Base-by-base conservation (phyloP, 2,888 invertebrate species). In the Mechanitis mazaeus region DNA sequence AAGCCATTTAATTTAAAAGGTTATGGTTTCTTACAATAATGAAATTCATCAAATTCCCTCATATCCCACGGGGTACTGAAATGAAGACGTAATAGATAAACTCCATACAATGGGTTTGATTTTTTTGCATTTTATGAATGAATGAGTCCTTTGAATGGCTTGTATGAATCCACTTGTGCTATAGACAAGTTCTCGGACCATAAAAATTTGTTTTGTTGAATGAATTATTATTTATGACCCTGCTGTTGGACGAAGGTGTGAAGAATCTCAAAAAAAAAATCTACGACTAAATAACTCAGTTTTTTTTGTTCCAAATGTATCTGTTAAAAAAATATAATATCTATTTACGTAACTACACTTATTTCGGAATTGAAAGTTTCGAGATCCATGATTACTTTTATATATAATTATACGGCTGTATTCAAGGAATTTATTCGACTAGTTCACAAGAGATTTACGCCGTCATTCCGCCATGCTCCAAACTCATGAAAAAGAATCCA, bases 201-300 rank as follows among this genome's bases (percentile, higher is more conserved):
- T 87, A 85, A 87, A 88, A 88, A 87, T 84, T 86, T 88, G 85
- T 88, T 84, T 87, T 85, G 85, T 87, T 75, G 75, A 72, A 72
- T 70, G 71, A 72, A 66, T 78, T 82, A 85, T 87, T 85, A 87
- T 88, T 89, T 89, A 87, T 85, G 82, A 70, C 73, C 73, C 72
- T 64, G 66, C 70, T 75, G 79, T 77, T 77, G 69, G 70, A 69
- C 71, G 72, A 64, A 59, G 60, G 63, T 69, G 64, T 67, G 50
- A 50, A 50, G 50, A 50, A 50, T 50, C n/a, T 9, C 4, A 7
- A 11, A 31, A 31, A 50, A 50, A 50, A 31, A 9, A 31, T 6
- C 4, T 9, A 31, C 11, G 31, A 28, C 35, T 35, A 5, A 5
- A 35, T 35, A 5, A 5, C 3, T 35, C 6, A 5, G 35, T 35